Percentiles rank a stretch among this genome's conserved stretches.
Evolutionary conservation across 2,797 vertebrate species (phyloP).

Genomic region (Sebastes alutus): DNA sequence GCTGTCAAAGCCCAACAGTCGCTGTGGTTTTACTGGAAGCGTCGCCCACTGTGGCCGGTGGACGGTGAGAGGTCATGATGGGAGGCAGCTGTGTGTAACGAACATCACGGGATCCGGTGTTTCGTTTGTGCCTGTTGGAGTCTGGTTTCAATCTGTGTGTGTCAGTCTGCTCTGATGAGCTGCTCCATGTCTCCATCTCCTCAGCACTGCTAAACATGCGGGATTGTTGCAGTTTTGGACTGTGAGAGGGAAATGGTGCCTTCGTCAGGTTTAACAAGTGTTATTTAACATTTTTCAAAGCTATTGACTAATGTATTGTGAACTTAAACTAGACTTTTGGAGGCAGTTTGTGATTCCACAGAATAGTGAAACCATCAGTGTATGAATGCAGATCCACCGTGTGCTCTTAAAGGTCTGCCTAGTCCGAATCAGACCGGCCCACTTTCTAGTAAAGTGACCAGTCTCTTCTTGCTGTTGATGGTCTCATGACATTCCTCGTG

Average conservation of each 20-base stretch:
- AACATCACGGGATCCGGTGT: slow-evolving; percentile 38
- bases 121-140: not conserved
- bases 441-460: not conserved
- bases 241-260: not conserved
- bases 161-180: no score
- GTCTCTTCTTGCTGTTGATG: not conserved
- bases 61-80: slow-evolving; percentile 13
- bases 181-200: not conserved
- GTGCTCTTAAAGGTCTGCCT: not conserved
- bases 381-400: no score
- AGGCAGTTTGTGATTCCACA: not conserved
- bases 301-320: not conserved
- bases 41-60: slow-evolving; percentile 15
- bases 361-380: not conserved
- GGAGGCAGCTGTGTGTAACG: slow-evolving; percentile 31
- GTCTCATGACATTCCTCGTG: slow-evolving; percentile 22
- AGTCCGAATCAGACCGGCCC: not conserved
- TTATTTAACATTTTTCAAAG: not conserved
- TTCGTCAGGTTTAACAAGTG: not conserved
- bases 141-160: not conserved
- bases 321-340: not conserved
- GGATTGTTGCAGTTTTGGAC: not conserved
- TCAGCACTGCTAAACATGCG: no score
- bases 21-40: not conserved
- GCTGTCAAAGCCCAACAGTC: not conserved